Percentiles rank a stretch among this genome's conserved stretches.
These are phyloP conservation scores for Acyrthosiphon pisum DNA, from an alignment of 1,140 invertebrate species.

Conservation along the genomic window DNA sequence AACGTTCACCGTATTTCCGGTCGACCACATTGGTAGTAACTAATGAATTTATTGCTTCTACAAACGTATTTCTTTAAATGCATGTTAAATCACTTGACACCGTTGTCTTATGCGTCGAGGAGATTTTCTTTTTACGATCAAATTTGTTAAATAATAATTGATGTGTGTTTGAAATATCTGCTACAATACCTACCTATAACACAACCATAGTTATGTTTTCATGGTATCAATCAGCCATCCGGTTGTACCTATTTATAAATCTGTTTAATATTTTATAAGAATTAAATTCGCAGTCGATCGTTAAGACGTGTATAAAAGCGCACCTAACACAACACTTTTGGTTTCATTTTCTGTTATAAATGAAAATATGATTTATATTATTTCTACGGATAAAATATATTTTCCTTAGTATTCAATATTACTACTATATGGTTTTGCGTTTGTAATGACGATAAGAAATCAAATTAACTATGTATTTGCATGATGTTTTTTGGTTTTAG, in stretches of 20 bases:
- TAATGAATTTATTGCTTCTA: constrained; percentile 36
- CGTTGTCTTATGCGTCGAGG: neutral
- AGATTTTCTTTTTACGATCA: constrained; percentile 22
- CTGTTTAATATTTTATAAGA: neutral
- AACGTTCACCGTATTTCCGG: constrained; percentile 41
- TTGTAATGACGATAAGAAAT: neutral
- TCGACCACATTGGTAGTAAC: constrained; percentile 23
- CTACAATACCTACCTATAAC: neutral
- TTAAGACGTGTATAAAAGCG: neutral
- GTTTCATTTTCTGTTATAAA: neutral
- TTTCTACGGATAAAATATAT: neutral
- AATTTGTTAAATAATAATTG: neutral
- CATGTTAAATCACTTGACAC: constrained; percentile 14
- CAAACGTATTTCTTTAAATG: neutral
- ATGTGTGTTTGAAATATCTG: neutral
- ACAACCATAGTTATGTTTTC: neutral
- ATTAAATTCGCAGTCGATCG: neutral
- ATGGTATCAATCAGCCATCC: neutral
- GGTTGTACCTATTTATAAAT: neutral
- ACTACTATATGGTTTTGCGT: neutral
- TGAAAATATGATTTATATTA: neutral
- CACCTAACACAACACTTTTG: neutral
- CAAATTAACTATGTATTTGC: neutral
- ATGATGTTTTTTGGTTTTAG: neutral
- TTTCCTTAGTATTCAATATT: neutral